Evolutionary conservation across 2,797 vertebrate genomes (phyloP).

Genomic region (Erethizon dorsatum): DNA sequence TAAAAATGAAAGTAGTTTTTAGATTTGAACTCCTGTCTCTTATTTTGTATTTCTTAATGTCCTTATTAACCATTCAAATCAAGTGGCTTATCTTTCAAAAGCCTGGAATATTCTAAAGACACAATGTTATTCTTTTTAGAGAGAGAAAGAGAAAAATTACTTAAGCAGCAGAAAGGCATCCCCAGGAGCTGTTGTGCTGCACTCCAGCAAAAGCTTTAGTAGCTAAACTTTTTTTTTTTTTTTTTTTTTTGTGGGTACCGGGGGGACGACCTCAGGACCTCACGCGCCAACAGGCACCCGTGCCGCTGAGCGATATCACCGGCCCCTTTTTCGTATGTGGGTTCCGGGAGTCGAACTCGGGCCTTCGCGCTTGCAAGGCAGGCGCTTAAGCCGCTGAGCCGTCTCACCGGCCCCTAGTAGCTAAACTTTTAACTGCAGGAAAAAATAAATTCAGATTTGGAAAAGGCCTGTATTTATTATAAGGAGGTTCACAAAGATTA

Average conservation of each 20-base stretch:
- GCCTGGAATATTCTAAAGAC: slow-evolving; percentile 31
- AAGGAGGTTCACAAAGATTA: slow-evolving; percentile 8
- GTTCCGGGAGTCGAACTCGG: no score
- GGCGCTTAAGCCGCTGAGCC: no score
- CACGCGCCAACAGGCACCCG: no score
- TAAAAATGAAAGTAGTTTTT: slow-evolving; percentile 40
- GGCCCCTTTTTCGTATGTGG: no score
- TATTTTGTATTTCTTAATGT: slow-evolving; percentile 56
- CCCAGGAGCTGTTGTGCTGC: not conserved
- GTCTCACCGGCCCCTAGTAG: not conserved
- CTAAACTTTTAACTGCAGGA: slow-evolving; percentile 38
- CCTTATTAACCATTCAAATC: slow-evolving; percentile 49
- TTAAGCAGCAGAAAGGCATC: slow-evolving; percentile 14
- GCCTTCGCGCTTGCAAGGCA: no score
- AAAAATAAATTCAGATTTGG: slow-evolving; percentile 53
- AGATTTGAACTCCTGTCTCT: slow-evolving; percentile 36
- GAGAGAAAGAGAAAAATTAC: slow-evolving; percentile 22
- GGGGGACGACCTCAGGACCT: no score
- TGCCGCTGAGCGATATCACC: no score
- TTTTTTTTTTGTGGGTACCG: no score
- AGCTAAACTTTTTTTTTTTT: not conserved
- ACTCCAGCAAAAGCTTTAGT: slow-evolving; percentile 33
- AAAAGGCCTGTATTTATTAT: slow-evolving; percentile 9
- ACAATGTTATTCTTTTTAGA: slow-evolving; percentile 50
- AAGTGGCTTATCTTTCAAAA: slow-evolving; percentile 25